Base-by-base conservation (phyloP, 2,113 vertebrate genomes). In the Nesospiza acunhae region DNA sequence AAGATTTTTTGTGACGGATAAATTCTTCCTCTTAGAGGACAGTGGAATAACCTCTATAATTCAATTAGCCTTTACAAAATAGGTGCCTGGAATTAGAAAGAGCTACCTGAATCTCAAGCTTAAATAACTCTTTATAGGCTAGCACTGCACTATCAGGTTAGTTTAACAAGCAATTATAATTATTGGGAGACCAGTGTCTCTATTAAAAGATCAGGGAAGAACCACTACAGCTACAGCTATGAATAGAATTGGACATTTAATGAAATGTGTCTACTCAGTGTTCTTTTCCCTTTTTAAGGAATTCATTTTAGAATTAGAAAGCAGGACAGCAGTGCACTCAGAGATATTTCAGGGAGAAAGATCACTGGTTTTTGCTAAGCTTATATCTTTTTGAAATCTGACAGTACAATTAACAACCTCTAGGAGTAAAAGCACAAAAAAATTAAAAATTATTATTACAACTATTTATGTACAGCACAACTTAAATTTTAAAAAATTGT, bases 161-260 rank as follows among this genome's bases (percentile, higher is more conserved):
- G 60, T 75, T 90, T 90, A 83, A 93, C 24, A 67, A 88, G 72
- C 41, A 80, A 88, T 89, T 63, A 74, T 62, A 91, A 76, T 83
- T 75, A 91, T 4, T n/a, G 31, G 50, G 52, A 83, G n/a, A 93
- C 35, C 55, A 73, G 44, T 35, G 52, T 73, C 67, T 80, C 74
- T 83, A 55, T 83, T 91, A 84, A 93, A 84, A 56, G 42, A 39
- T 91, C 50, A 70, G 68, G 64, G 49, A 80, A 46, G 10, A 84
- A 72, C 70, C 33, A 55, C 72, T 78, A 58, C 11, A 69, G 63
- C 27, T 92, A 73, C 69, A 92, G 59, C 75, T 82, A 88, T 62
- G 63, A 84, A 46, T 75, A 83, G 70, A 94, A 96, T 81, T 73
- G 56, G 68, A 42, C 70, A 87, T 76, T 92, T 94, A 95, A 87